Conservation (phyloP, 2,113 vertebrate species). For the Equus przewalskii region DNA sequence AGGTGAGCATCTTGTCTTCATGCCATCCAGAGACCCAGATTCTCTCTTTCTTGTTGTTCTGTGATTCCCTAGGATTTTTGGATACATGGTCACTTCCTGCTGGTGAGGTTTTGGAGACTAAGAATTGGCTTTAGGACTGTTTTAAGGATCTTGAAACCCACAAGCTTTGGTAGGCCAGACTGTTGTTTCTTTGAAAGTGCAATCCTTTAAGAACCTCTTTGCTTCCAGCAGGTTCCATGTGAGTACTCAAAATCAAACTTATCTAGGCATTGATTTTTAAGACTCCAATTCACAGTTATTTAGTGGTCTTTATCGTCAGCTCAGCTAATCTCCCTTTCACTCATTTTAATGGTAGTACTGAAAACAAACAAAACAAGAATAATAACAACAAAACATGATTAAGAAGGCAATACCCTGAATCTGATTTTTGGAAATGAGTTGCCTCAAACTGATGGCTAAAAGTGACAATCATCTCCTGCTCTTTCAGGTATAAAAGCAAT, state of each 20-base stretch:
- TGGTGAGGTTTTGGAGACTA: neutral
- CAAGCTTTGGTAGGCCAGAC: neutral
- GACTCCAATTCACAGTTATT: neutral
- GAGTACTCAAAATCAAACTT: neutral
- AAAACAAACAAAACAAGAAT: neutral
- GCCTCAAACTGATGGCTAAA: neutral
- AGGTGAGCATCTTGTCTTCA: neutral
- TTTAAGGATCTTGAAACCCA: neutral
- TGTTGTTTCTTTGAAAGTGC: neutral
- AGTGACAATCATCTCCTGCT: neutral
- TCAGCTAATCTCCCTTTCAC: neutral
- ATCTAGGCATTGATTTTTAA: neutral
- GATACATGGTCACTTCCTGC: neutral
- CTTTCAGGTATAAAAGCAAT: neutral
- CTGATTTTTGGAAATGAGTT: neutral
- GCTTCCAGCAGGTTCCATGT: neutral
- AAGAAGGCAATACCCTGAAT: neutral
- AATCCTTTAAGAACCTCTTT: neutral
- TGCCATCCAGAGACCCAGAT: neutral
- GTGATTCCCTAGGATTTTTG: neutral
- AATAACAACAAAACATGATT: neutral
- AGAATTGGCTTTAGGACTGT: neutral
- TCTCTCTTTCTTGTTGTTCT: neutral
- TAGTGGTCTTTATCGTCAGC: neutral
- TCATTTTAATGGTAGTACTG: neutral